Base-by-base conservation (phyloP, 2,888 invertebrate species). In the Stenurella melanura region DNA sequence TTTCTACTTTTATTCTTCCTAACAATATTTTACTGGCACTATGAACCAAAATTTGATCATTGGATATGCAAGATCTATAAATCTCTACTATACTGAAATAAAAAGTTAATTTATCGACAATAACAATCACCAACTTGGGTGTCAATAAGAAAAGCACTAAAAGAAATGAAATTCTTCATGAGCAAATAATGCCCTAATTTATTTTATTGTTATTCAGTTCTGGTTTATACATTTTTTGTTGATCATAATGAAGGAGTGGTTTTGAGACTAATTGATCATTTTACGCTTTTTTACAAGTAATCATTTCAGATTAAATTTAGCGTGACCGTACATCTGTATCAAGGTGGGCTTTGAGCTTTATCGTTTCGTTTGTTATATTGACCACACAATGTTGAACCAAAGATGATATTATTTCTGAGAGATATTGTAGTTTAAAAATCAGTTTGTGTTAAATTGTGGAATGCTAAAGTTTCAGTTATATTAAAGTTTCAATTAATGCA, bases 211-310 rank as follows among this genome's bases (percentile, higher is more conserved):
- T 73, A 73, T 73, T 76, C 76, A 73, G 76, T 76, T 73, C 76
- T 76, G 76, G 69, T 76, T 63, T 76, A 73, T 76, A 76, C 68
- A 71, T 60, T 73, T 67, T 70, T 68, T 77, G 58, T 71, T 50
- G 73, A 74, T 78, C 74, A 70, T 73, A 76, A 76, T 56, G 58
- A 70, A 74, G 74, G 76, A 66, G 73, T 76, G 76, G 73, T 80
- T 73, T 78, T 77, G 77, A 77, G 74, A 81, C 79, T 76, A 76
- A 81, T 79, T 72, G 79, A 78, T 79, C 76, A 78, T 79, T 81
- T 81, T 73, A 81, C 79, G 81, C 75, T 81, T 81, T 80, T 81
- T 81, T 78, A 76, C 74, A 67, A 74, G 75, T 74, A 74, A 81
- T 81, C 79, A 75, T 81, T 81, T 74, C 75, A 76, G 79, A 81